Conservation (phyloP, 2,888 invertebrate species). For the Drosophila infuscata region DNA sequence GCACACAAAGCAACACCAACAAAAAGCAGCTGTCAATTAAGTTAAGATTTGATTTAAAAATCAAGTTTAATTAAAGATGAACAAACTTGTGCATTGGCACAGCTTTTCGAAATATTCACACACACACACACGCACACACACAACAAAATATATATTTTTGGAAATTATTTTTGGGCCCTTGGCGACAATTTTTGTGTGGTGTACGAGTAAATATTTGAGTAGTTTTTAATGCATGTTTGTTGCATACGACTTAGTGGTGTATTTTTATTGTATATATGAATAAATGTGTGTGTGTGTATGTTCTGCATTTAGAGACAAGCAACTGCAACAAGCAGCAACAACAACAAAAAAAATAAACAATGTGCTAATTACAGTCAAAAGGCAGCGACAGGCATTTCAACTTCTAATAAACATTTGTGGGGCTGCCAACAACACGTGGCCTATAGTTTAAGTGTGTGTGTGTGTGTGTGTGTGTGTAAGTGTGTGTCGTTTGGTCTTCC, state of each 20-base stretch:
- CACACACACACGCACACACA: not conserved
- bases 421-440: constrained; percentile 56
- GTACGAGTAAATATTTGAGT: constrained; percentile 9
- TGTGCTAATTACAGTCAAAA: constrained; percentile 77
- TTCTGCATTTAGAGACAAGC: constrained; percentile 30
- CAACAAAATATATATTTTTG: not conserved
- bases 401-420: constrained; percentile 61
- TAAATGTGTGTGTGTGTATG: constrained; percentile 19
- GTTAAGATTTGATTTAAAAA: not conserved
- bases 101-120: not conserved
- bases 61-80: not conserved
- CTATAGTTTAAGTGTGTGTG: constrained; percentile 14
- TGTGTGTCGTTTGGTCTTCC: constrained; percentile 13
- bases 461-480: constrained; percentile 31
- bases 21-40: constrained; percentile 5
- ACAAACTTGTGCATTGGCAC: not conserved
- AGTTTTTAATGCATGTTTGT: constrained; percentile 8
- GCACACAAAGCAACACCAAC: constrained; percentile 13
- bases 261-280: not conserved
- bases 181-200: constrained; percentile 30
- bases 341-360: constrained; percentile 49
- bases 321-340: not conserved
- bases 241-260: not conserved
- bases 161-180: constrained; percentile 12
- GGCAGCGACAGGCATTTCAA: constrained; percentile 66